Base-by-base conservation (phyloP, 1,140 invertebrate genomes). In the Euwallacea similis region DNA sequence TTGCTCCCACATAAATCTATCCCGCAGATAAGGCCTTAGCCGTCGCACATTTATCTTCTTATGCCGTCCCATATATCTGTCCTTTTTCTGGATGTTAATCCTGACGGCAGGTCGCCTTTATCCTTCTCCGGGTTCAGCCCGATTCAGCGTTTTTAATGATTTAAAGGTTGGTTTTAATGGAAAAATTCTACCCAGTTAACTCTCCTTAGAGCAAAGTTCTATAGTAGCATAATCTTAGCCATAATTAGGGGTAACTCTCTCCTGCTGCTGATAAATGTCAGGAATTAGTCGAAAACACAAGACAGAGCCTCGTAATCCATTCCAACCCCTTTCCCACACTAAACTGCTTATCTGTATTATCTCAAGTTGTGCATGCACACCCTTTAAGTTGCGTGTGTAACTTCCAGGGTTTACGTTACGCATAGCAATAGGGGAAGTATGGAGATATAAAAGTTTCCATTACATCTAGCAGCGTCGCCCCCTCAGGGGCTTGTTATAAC, bases 141-240 rank as follows among this genome's bases (percentile, higher is more conserved):
- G 66, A 75, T 60, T 75, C 73, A 75, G 73, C 73, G 62, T 63
- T 75, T 75, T 75, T 75, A 73, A 75, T 74, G 73, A 73, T 75
- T 75, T 75, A 75, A 75, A 74, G 69, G 46, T 13, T 13, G 13
- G 9, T 50, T 50, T 50, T 50, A 50, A 50, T 50, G 46, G 46
- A 50, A 50, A 50, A 50, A 50, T 50, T 50, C 13, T 11, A 2
- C 46, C 46, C 21, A 33, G 21, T 4, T 33, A 33, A 33, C 21
- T 33, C 4, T 33, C 21, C 21, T 33, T 33, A 33, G 21, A 33
- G 21, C 21, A 33, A 33, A 33, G 21, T 33, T 33, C 21, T 33
- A 33, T 33, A 33, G 4, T 33, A 33, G 21, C 21, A 33, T 33
- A 33, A 33, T 33, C 21, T 33, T 1, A 33, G 21, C 21, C 21